Conservation (phyloP, 1,140 invertebrate genomes). For the Heliconius hewitsoni region DNA sequence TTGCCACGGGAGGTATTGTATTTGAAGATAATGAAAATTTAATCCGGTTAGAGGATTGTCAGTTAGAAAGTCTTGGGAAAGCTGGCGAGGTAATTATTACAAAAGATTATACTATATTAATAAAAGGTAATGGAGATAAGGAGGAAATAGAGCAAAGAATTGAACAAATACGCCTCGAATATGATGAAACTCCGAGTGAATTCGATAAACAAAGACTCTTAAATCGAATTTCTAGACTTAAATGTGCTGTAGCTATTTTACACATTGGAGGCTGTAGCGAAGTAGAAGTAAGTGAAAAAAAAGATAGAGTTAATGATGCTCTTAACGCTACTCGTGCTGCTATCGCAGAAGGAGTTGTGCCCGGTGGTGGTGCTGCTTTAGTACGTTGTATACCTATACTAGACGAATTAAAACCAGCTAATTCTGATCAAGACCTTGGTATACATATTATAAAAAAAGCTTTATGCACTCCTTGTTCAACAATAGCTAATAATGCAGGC, state of each 20-base stretch:
- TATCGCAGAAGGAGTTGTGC: conserved; percentile 99
- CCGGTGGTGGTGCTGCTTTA: conserved; percentile 97
- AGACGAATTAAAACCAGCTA: conserved; percentile 86
- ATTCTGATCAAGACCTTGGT: conserved; percentile 93
- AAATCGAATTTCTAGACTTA: conserved; percentile 96
- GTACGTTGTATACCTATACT: conserved; percentile 92
- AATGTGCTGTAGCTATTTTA: conserved; percentile 97
- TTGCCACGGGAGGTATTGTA: conserved; percentile 97
- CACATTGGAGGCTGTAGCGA: conserved; percentile 98
- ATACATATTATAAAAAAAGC: conserved; percentile 97
- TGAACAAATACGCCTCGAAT: conserved; percentile 96
- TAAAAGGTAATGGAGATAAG: conserved; percentile 94
- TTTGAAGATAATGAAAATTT: conserved; percentile 99
- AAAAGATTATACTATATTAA: conserved; percentile 98
- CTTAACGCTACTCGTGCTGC: conserved; percentile 98
- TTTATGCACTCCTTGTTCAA: conserved; percentile 95
- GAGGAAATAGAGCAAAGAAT: conserved; percentile 93
- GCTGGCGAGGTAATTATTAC: conserved; percentile 98
- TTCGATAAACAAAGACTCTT: conserved; percentile 99
- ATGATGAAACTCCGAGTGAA: conserved; percentile 96
- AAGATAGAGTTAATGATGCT: conserved; percentile 99
- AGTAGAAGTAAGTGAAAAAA: conserved; percentile 99
- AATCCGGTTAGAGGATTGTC: conserved; percentile 98
- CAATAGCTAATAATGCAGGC: conserved; percentile 98
- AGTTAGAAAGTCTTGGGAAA: conserved; percentile 93